Base-by-base conservation (phyloP, 2,888 invertebrate species). In the Eupithecia exiguata region DNA sequence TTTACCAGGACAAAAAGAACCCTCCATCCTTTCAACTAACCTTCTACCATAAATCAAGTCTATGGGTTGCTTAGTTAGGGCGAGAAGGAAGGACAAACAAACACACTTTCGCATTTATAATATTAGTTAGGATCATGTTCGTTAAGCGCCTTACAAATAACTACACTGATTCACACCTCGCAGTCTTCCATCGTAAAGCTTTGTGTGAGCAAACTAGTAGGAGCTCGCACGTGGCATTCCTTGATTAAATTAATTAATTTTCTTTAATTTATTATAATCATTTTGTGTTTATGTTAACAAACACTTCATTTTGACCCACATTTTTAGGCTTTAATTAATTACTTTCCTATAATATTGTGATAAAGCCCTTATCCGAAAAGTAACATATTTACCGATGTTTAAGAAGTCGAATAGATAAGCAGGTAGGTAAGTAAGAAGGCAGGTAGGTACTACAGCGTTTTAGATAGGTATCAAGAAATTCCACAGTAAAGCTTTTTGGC, bases 401-500 rank as follows among this genome's bases (percentile, higher is more conserved):
- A n/a, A n/a, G n/a, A n/a, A n/a, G n/a, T 30, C 30, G 49, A 49
- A 49, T n/a, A 9, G n/a, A 0, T n/a, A 49, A 49, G 9, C 49
- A 49, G 49, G 6, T n/a, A 53, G 21, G 10, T 53, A 63, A 18
- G 18, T 62, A 30, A 25, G 10, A 0, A 36, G 18, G 35, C 9
- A 36, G 63, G 62, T 7, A 16, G 30, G 36, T 63, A 65, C 38
- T 38, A 5, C 38, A 36, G 9, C 21, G 9, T n/a, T 63, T 63
- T 65, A 38, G 21, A 10, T 65, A 38, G 38, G 63, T 21, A 65
- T 38, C 12, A 65, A 65, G 10, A 65, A 65, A 65, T 65, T 65
- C 36, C 30, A 43, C 53, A 68, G 49, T 73, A 73, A 43, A 81
- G 87, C 87, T 87, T 87, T 88, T 92, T 93, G 93, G 93, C 91